Evolutionary conservation across 2,888 invertebrate species (phyloP), one percentile per base, ranked within the genome.

Genomic region (Keiferia lycopersicella): DNA sequence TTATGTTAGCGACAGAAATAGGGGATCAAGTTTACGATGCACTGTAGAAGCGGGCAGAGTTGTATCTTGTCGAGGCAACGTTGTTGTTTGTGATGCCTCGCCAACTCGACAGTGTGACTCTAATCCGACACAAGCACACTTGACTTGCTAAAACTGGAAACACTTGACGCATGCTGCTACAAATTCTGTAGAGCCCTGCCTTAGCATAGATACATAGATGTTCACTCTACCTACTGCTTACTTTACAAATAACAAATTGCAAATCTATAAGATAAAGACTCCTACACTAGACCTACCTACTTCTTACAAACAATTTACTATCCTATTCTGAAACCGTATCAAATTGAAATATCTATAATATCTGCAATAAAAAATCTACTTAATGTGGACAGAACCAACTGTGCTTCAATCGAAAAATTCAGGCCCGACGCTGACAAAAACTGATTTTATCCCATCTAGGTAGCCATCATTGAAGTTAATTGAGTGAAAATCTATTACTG

Each of bases 401-500:
- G 50, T 1, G 20, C 11, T 20, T 38, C 26, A 58, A 58, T 38
- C n/a, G 34, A 20, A 59, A 59, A 38, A 2, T 18, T 39, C 39
- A 39, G 39, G 18, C 14, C 58, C 41, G 20, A 10, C 7, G 58
- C 39, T 53, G 58, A 45, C 26, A 45, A 41, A 60, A 60, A 41
- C 16, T 26, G 22, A 45, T 45, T 60, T 39, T 60, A 64, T 64
- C 34, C 34, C 34, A 34, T 1, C 34, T 34, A 34, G 7, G 18
- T 58, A n/a, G n/a, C n/a, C n/a, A n/a, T n/a, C n/a, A 64, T 58
- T 64, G 69, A 71, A 73, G 73, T 73, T 75, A 79, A 80, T 80
- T 77, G 74, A 71, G 69, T 73, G 70, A 74, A 80, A 77, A 75
- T 69, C 73, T 77, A 80, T 79, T 76, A 75, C 62, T 22, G 66